Evolutionary conservation across 2,113 vertebrate genomes (phyloP).

Genomic region (Bujurquina vittata): DNA sequence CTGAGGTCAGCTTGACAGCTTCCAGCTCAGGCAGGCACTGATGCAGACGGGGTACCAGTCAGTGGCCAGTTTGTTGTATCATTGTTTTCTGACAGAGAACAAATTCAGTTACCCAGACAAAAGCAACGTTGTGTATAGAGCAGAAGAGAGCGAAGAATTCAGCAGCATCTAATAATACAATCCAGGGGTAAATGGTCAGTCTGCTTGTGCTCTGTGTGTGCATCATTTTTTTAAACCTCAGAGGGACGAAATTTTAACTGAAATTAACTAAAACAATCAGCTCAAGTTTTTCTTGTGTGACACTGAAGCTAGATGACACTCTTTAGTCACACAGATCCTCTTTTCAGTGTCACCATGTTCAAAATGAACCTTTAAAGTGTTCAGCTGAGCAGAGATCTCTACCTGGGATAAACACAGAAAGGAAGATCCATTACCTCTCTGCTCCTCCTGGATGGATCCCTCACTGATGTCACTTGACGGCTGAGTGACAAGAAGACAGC

Average conservation of each 20-base stretch:
- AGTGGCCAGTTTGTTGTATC: slow-evolving; percentile 34
- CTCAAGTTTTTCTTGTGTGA: slow-evolving; percentile 3
- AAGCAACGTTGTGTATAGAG: slow-evolving; percentile 24
- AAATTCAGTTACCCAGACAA: slow-evolving; percentile 55
- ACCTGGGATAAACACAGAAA: slow-evolving; percentile 15
- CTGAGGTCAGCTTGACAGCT: slow-evolving; percentile 38
- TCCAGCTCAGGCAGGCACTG: slow-evolving; percentile 43
- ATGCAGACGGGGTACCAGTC: slow-evolving; percentile 36
- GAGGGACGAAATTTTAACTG: background rate
- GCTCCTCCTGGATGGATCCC: slow-evolving; percentile 17
- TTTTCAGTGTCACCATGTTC: slow-evolving; percentile 28
- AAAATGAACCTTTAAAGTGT: slow-evolving; percentile 27
- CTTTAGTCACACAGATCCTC: slow-evolving; percentile 14
- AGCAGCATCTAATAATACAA: background rate
- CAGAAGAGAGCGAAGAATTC: slow-evolving; percentile 6
- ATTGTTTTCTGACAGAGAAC: slow-evolving; percentile 53
- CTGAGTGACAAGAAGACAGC: slow-evolving; percentile 41
- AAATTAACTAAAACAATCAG: slow-evolving; percentile 7
- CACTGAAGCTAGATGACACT: slow-evolving; percentile 6
- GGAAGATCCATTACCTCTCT: slow-evolving; percentile 20
- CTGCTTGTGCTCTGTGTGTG: background rate
- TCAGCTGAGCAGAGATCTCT: slow-evolving; percentile 31
- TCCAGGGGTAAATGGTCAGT: background rate
- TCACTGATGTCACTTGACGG: slow-evolving; percentile 22
- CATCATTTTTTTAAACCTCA: slow-evolving; percentile 7